phyloP scores from a whole-genome alignment of 2,113 vertebrate genomes.

The Ranitomeya imitator region DNA sequence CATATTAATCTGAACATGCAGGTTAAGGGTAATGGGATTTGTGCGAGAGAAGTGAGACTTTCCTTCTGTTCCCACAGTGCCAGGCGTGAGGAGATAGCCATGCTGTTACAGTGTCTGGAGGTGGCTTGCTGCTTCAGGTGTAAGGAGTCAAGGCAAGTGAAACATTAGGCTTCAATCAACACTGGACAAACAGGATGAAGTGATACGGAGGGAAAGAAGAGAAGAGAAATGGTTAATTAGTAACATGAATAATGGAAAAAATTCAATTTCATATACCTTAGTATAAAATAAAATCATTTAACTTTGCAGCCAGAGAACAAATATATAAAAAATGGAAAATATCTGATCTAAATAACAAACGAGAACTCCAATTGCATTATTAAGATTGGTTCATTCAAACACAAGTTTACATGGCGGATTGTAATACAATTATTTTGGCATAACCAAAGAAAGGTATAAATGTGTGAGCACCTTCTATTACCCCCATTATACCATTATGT shows the following conservation, averaged over 20 bases:
- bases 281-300: not conserved
- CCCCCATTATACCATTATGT: too few species aligned
- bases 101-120: conserved; percentile 62
- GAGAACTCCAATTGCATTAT: not conserved
- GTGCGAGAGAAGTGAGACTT: conserved; percentile 70
- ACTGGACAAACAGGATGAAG: conserved; percentile 48
- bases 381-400: not conserved
- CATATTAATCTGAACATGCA: not conserved
- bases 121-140: not conserved
- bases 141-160: conserved; percentile 22
- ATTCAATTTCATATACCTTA: not conserved
- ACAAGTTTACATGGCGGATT: too few species aligned
- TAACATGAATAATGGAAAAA: not conserved
- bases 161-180: not conserved
- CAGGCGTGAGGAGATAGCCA: conserved; percentile 95
- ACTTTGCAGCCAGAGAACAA: not conserved
- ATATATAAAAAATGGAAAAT: not conserved
- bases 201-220: conserved; percentile 56
- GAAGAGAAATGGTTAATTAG: conserved; percentile 50
- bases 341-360: not conserved
- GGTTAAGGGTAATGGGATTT: not conserved
- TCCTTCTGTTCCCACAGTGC: conserved; percentile 98
- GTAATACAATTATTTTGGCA: too few species aligned
- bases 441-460: too few species aligned
- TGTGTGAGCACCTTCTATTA: too few species aligned